Evolutionary conservation across 2,888 invertebrate species (phyloP).

Genomic region (Oscheius onirici): DNA sequence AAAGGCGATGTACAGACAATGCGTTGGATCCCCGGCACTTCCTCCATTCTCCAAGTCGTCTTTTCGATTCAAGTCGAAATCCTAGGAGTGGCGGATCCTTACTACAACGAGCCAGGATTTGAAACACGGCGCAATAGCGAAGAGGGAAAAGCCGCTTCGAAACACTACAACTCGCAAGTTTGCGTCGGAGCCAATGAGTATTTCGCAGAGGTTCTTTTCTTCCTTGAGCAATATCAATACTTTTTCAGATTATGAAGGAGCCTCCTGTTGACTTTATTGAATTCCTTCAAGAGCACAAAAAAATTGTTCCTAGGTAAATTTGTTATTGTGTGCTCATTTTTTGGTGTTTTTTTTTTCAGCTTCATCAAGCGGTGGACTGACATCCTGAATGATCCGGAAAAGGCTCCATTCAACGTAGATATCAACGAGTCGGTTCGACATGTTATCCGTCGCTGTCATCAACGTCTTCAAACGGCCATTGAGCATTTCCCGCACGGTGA

Average conservation of each 20-base stretch:
- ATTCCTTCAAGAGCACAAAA: background rate
- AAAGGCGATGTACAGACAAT: conserved; percentile 27
- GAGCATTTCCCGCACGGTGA: background rate
- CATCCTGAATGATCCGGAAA: background rate
- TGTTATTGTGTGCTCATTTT: too few relatives aligned
- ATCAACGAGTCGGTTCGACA: conserved; percentile 12
- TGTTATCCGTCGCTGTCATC: background rate
- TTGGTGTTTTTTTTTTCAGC: too few relatives aligned
- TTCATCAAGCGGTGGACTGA: background rate
- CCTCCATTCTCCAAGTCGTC: conserved; percentile 38
- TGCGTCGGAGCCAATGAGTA: conserved; percentile 35
- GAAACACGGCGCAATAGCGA: conserved; percentile 33
- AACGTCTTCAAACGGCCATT: background rate
- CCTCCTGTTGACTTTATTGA: conserved; percentile 13
- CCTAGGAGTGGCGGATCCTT: conserved; percentile 32
- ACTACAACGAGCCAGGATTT: conserved; percentile 43
- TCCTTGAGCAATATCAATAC: too few relatives aligned
- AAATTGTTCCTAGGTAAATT: background rate
- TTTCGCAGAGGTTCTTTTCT: conserved; percentile 28
- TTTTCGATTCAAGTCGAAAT: conserved; percentile 41
- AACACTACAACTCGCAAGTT: conserved; percentile 27
- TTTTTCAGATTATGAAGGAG: conserved; percentile 12
- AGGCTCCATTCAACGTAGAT: background rate
- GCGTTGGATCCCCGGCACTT: conserved; percentile 32
- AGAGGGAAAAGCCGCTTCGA: conserved; percentile 28